These are phyloP conservation scores for Crossaster papposus DNA, from an alignment of 53 echinoderm and acorn worm genomes.

Conservation along the genomic window DNA sequence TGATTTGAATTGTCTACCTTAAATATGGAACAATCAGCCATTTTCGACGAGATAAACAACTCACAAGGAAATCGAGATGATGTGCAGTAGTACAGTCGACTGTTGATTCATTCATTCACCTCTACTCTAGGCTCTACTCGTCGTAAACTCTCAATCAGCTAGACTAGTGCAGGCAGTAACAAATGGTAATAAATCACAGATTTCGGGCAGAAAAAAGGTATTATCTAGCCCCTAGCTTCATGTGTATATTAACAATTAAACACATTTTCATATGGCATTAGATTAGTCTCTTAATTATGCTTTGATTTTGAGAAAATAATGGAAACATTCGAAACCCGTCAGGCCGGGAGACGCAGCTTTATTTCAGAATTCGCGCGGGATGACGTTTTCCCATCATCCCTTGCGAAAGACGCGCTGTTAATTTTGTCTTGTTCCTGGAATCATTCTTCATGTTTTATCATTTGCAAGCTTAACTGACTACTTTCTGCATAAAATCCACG, in stretches of 20 bases:
- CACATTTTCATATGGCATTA: neutral
- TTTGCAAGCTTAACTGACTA: neutral
- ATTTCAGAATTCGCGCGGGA: conserved; percentile 2
- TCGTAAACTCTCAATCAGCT: too few species aligned
- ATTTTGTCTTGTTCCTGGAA: neutral
- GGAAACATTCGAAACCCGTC: neutral
- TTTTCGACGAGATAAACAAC: neutral
- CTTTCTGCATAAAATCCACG: neutral
- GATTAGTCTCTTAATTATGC: neutral
- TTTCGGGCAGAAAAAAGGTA: neutral
- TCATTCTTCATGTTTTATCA: neutral
- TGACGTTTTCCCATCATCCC: conserved; percentile 10
- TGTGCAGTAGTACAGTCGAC: too few species aligned
- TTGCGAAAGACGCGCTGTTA: neutral
- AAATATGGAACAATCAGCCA: neutral
- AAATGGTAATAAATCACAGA: neutral
- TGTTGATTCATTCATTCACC: too few species aligned
- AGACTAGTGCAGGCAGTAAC: neutral
- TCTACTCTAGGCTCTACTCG: too few species aligned
- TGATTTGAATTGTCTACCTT: neutral
- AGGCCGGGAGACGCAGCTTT: neutral
- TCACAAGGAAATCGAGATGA: too few species aligned
- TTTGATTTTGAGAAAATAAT: conserved; percentile 1
- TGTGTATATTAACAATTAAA: neutral
- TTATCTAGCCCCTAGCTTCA: neutral